Percentiles rank a stretch among this genome's conserved stretches.
Evolutionary conservation across 2,113 vertebrate species (phyloP).

Genomic region (Theristicus caerulescens): DNA sequence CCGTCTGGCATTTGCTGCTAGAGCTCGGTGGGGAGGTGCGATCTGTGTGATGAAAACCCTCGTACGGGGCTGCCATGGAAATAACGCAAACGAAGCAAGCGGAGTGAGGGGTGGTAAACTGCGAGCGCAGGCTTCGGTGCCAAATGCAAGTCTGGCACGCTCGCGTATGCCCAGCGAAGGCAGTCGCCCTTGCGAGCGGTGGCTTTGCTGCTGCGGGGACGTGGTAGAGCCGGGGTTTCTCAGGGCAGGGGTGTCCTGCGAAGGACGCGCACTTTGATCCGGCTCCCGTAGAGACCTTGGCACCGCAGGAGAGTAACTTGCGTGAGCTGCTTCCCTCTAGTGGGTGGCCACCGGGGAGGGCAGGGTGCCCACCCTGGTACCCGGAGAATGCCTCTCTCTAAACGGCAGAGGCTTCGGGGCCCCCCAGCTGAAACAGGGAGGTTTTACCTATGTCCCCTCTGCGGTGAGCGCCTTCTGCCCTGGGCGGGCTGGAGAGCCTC

Average conservation of each 20-base stretch:
- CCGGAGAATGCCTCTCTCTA: neutral
- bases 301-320: neutral
- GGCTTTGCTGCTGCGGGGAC: neutral
- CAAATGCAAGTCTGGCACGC: neutral
- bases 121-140: neutral
- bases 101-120: neutral
- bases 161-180: neutral
- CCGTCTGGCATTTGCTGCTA: neutral
- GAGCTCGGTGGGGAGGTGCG: neutral
- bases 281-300: neutral
- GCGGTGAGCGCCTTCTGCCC: neutral
- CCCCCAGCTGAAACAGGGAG: neutral
- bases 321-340: neutral
- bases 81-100: neutral
- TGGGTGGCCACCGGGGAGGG: neutral
- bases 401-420: neutral
- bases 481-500: neutral
- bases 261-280: fast-evolving
- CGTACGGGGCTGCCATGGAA: neutral
- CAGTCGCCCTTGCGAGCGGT: fast-evolving
- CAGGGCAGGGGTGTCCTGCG: fast-evolving
- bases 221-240: neutral
- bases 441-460: neutral
- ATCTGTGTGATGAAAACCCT: neutral
- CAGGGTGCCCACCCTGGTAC: neutral